Evolutionary conservation across 2,888 invertebrate species (phyloP).

Genomic region (Dynastes hyllus): DNA sequence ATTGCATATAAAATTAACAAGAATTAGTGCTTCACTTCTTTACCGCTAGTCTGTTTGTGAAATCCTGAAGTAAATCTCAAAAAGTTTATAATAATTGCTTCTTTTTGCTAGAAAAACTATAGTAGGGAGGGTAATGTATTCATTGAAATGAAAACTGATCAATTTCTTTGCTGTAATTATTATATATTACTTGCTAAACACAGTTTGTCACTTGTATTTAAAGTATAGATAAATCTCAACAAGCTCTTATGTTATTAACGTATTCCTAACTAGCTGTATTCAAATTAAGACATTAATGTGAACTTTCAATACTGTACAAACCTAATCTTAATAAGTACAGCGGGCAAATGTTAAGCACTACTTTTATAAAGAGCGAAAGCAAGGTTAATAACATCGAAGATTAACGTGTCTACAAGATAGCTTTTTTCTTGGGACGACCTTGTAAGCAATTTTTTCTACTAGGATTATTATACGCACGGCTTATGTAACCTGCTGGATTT

Average conservation of each 20-base stretch:
- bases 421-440: slow-evolving; percentile 25
- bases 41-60: too few species aligned
- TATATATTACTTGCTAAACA: too few species aligned
- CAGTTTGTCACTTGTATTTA: too few species aligned
- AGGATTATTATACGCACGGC: slow-evolving; percentile 10
- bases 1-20: not conserved
- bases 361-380: slow-evolving; percentile 9
- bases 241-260: not conserved
- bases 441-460: slow-evolving; percentile 20
- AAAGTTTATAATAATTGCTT: too few species aligned
- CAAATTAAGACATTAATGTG: not conserved
- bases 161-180: too few species aligned
- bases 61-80: too few species aligned
- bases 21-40: too few species aligned
- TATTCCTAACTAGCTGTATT: not conserved
- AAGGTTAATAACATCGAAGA: slow-evolving; percentile 44
- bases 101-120: too few species aligned
- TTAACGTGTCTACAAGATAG: slow-evolving; percentile 20
- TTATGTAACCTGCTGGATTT: slow-evolving; percentile 23
- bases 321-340: slow-evolving; percentile 27
- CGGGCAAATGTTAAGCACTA: slow-evolving; percentile 24
- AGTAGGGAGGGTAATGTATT: too few species aligned
- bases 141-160: too few species aligned
- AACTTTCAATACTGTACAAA: not conserved
- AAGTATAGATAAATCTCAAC: too few species aligned